Evolutionary conservation across 2,888 invertebrate species (phyloP), one percentile per base, ranked within the genome.

Genomic region (Ormyrus pomaceus): DNA sequence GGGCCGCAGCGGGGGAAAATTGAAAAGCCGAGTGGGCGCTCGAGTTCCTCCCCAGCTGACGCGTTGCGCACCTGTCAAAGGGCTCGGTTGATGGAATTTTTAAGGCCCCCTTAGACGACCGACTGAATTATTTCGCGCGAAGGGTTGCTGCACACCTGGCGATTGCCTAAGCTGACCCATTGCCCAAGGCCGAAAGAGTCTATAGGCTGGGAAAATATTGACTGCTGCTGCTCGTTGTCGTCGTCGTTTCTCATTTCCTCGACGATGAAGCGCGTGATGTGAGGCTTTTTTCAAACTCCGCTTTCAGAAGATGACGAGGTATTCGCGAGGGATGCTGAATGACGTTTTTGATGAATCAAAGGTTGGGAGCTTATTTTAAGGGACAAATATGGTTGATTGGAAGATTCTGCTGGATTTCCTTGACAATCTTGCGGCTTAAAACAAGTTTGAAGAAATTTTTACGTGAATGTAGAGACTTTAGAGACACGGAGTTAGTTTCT

Each of bases 51-150:
- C 8, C 51, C 75, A 66, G 66, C 75, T 75, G 75, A 75, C 51
- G 59, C 59, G 58, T 34, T 8, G 9, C 45, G 46, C 89, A 90
- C 89, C 89, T 89, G 89, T 87, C 88, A 87, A 86, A 85, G 86
- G 19, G 7, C 1, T 45, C 9, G 76, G 82, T 85, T 88, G 87
- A 89, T 89, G 87, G 89, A 88, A 89, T 89, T 89, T 89, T 89
- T 88, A 87, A 89, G 50, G 51, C 19, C 55, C 34, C 34, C 34
- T 34, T 34, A 75, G 19, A 8, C n/a, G 8, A 13, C 46, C n/a
- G 10, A 19, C 13, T 69, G 53, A 61, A 76, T 76, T 69, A 76
- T 69, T 68, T n/a, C 46, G 68, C 13, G n/a, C 9, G 6, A 4
- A 46, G 6, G 11, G 34, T 34, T 34, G 34, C 34, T 34, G 4